A percentile compares a stretch with the other conserved stretches of the same genome.
These are phyloP conservation scores for Poecilia latipinna DNA, from an alignment of 2,113 vertebrate genomes.

Conservation along the genomic window DNA sequence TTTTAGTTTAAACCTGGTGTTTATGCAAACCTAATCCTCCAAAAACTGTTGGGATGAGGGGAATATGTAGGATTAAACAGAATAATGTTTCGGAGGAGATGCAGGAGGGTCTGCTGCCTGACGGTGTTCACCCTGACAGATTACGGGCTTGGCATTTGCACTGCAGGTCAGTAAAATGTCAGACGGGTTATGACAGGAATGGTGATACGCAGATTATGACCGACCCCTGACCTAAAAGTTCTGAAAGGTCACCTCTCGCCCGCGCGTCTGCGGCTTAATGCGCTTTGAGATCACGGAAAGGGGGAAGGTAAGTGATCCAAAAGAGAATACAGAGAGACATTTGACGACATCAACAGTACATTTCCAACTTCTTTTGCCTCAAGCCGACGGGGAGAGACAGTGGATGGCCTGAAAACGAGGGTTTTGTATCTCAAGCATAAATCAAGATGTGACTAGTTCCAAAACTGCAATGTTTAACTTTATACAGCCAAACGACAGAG, in stretches of 20 bases:
- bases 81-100: constrained; percentile 25
- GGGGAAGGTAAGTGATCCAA: constrained; percentile 25
- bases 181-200: constrained; percentile 75
- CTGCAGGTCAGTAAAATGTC: constrained; percentile 69
- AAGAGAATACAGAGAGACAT: constrained; percentile 26
- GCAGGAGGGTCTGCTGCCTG: constrained; percentile 21
- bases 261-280: constrained; percentile 42
- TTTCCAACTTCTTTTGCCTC: not conserved
- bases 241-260: constrained; percentile 66
- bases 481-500: not conserved
- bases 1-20: constrained; percentile 27
- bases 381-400: not conserved
- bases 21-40: constrained; percentile 40
- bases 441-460: not conserved
- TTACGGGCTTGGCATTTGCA: constrained; percentile 74
- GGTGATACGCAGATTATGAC: constrained; percentile 72
- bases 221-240: constrained; percentile 67
- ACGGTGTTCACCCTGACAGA: constrained; percentile 47
- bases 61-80: constrained; percentile 22
- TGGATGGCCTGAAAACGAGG: not conserved
- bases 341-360: constrained; percentile 25
- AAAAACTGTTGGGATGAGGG: constrained; percentile 30
- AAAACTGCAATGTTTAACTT: not conserved
- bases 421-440: not conserved
- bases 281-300: constrained; percentile 46